Evolutionary conservation across 2,797 vertebrate species (phyloP).

Genomic region (Anniella stebbinsi): DNA sequence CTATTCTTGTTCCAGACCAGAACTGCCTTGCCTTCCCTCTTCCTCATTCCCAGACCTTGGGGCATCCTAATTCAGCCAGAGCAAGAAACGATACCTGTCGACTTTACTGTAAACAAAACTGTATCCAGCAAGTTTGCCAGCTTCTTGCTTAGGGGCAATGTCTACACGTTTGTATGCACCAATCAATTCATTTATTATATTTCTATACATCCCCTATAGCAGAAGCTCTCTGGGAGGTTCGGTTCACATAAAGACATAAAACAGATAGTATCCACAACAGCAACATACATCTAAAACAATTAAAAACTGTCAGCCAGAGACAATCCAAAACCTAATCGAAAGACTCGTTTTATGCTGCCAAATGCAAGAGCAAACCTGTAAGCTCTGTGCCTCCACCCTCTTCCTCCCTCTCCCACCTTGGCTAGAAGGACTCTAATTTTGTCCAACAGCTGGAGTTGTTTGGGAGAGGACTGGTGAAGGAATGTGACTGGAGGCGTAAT

Average conservation of each 20-base stretch:
- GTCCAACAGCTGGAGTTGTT: background rate
- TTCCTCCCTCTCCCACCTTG: background rate
- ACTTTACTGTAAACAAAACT: background rate
- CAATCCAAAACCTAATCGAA: too few species aligned
- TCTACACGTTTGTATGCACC: background rate
- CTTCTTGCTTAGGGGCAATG: background rate
- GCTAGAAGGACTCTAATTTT: background rate
- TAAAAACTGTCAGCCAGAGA: too few species aligned
- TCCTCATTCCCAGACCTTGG: too few species aligned
- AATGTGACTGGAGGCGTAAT: background rate
- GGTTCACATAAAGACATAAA: too few species aligned
- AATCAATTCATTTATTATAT: too few species aligned
- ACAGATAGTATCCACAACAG: too few species aligned
- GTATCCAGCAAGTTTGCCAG: background rate
- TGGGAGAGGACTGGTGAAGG: background rate
- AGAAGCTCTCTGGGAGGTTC: too few species aligned
- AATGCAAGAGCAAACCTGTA: background rate
- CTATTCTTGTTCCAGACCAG: background rate
- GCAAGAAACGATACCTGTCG: too few species aligned
- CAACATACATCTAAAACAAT: too few species aligned
- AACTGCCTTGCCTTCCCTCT: background rate
- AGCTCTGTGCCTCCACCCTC: too few species aligned
- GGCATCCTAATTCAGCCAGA: background rate
- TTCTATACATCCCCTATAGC: too few species aligned
- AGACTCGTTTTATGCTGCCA: too few species aligned